These are phyloP conservation scores for Napeogenes inachia DNA, from an alignment of 2,888 invertebrate species.

Conservation along the genomic window DNA sequence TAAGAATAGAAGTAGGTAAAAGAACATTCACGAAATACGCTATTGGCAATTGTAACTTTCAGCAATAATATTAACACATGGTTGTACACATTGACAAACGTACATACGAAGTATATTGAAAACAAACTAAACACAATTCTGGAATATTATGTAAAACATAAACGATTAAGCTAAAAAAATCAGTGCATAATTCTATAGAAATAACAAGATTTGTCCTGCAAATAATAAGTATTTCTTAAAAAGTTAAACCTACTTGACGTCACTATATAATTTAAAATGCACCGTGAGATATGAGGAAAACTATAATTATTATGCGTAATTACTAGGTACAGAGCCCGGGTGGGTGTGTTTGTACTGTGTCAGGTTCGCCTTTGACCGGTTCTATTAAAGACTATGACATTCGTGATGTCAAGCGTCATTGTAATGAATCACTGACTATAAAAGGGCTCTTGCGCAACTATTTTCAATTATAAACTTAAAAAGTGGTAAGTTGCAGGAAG, in stretches of 20 bases:
- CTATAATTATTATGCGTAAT: slow-evolving; percentile 19
- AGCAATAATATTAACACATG: not conserved
- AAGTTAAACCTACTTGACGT: not conserved
- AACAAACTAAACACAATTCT: not conserved
- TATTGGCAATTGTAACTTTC: not conserved
- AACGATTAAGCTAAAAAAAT: not conserved
- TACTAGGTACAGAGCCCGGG: slow-evolving; percentile 12
- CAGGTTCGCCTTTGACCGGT: slow-evolving; percentile 26
- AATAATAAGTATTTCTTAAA: not conserved
- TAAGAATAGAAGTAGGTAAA: not conserved
- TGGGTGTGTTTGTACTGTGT: slow-evolving; percentile 21
- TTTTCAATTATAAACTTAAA: slow-evolving; percentile 11
- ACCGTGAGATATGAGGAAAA: slow-evolving; percentile 13
- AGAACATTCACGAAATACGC: too few relatives aligned
- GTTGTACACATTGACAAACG: not conserved
- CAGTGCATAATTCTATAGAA: not conserved
- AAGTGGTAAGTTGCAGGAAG: not conserved
- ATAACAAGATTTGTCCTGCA: not conserved
- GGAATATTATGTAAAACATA: too few relatives aligned
- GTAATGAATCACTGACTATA: slow-evolving; percentile 26
- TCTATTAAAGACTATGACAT: slow-evolving; percentile 24
- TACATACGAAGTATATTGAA: not conserved
- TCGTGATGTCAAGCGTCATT: slow-evolving; percentile 27
- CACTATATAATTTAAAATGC: slow-evolving; percentile 4
- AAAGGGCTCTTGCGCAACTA: slow-evolving; percentile 24